Evolutionary conservation across 2,797 vertebrate species (phyloP), one percentile per base, ranked within the genome.

Genomic region (Chloroceryle inda): DNA sequence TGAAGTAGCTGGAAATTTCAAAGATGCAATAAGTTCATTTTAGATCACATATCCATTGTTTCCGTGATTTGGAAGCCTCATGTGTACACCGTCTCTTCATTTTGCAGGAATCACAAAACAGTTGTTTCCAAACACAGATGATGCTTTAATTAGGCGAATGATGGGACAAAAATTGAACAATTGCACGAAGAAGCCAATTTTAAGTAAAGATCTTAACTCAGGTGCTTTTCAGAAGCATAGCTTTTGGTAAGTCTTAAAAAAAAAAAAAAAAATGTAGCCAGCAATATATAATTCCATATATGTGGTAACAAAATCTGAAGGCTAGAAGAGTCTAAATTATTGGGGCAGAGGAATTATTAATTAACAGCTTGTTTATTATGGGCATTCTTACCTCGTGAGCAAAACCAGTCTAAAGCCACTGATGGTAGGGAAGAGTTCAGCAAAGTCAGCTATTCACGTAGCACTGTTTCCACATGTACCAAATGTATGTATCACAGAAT

Each of bases 131-230:
- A 98, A 95, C 67, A 97, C 97, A 50, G 98, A 98, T 13, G 98
- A 98, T 50, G 96, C 98, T 96, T 97, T 98, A 66, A 98, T 98
- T 82, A 96, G 98, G 76, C 95, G 97, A 95, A 98, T 98, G 98
- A 98, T 98, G 97, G 98, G 98, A 45, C 98, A 98, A 92, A 98
- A 98, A 88, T 92, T 98, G 63, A 98, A 98, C 90, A 98, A 98
- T 73, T 98, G 98, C 95, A 98, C 98, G 91, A 98, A 98, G 97
- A 98, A 98, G 95, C 97, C 97, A 71, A 96, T 97, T 94, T 83
- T 97, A 96, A 97, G 97, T 96, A 98, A 97, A 97, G 97, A 96
- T 77, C 92, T 97, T 89, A 97, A 96, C 92, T 97, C 97, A 94
- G 97, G 97, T 96, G 97, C 97, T 96, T 96, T 97, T 94, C 98